Conservation (phyloP, 2,113 vertebrate species). For the Clarias gariepinus region DNA sequence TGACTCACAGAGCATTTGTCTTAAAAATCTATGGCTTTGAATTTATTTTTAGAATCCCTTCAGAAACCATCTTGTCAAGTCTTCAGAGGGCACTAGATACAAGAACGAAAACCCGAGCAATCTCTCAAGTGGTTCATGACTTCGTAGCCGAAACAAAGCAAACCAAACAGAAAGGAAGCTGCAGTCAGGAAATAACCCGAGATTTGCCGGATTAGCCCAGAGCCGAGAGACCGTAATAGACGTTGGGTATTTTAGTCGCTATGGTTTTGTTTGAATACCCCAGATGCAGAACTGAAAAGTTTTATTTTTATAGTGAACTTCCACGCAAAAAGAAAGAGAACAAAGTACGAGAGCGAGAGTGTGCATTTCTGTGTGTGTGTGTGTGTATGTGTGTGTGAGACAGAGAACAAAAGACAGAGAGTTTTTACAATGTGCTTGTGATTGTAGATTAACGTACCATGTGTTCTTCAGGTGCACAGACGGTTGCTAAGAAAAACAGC, state of each 20-base stretch:
- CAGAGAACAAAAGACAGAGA: not conserved
- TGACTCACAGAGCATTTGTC: not conserved
- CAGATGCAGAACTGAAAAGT: conserved; percentile 1
- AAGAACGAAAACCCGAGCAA: not conserved
- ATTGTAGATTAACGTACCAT: not conserved
- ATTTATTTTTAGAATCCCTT: not conserved
- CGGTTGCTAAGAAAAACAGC: not conserved
- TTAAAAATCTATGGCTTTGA: not conserved
- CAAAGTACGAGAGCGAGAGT: not conserved
- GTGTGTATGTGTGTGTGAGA: not conserved
- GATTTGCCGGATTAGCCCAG: not conserved
- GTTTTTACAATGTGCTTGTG: not conserved
- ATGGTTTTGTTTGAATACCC: not conserved
- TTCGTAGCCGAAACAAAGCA: not conserved
- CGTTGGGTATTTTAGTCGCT: not conserved
- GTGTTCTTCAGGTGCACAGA: not conserved
- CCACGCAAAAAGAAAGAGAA: not conserved
- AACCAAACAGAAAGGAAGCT: not conserved
- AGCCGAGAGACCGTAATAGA: not conserved
- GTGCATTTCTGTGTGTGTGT: not conserved
- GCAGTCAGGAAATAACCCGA: not conserved
- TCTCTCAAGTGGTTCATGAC: not conserved
- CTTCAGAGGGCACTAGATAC: not conserved
- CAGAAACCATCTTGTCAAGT: not conserved
- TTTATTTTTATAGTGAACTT: not conserved